phyloP scores from a whole-genome alignment of 2,888 invertebrate genomes.

The Hyppa rectilinea region DNA sequence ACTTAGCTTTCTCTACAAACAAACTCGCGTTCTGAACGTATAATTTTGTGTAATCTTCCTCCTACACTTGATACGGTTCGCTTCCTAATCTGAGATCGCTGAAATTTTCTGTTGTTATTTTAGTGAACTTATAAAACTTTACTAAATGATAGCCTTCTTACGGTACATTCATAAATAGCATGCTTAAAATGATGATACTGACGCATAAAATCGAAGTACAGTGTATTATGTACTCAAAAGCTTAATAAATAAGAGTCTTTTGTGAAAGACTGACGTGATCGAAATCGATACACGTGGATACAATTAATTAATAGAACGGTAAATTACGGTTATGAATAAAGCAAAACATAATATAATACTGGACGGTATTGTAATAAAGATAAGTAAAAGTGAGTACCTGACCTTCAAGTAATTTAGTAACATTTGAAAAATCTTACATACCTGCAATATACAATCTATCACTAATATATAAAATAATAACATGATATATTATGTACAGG shows the following conservation, averaged over 20 bases:
- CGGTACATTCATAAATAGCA: slow-evolving; percentile 16
- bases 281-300: background rate
- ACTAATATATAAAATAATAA: no score
- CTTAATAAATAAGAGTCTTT: background rate
- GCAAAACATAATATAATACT: no score
- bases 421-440: no score
- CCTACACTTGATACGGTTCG: slow-evolving; percentile 40
- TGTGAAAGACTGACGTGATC: background rate
- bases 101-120: slow-evolving; percentile 56
- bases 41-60: slow-evolving; percentile 49
- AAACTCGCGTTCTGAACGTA: slow-evolving; percentile 28
- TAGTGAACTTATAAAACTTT: slow-evolving; percentile 45
- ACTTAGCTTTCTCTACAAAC: slow-evolving; percentile 22
- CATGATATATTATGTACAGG: no score
- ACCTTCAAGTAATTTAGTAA: no score
- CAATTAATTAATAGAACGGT: background rate
- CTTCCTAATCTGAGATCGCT: slow-evolving; percentile 40
- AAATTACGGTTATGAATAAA: background rate
- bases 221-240: background rate
- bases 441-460: no score
- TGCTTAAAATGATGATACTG: slow-evolving; percentile 19
- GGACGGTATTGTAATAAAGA: background rate
- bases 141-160: slow-evolving; percentile 35
- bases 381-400: background rate
- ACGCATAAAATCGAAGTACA: background rate